Base-by-base conservation (phyloP, 1,140 invertebrate genomes). In the Monochamus saltuarius region DNA sequence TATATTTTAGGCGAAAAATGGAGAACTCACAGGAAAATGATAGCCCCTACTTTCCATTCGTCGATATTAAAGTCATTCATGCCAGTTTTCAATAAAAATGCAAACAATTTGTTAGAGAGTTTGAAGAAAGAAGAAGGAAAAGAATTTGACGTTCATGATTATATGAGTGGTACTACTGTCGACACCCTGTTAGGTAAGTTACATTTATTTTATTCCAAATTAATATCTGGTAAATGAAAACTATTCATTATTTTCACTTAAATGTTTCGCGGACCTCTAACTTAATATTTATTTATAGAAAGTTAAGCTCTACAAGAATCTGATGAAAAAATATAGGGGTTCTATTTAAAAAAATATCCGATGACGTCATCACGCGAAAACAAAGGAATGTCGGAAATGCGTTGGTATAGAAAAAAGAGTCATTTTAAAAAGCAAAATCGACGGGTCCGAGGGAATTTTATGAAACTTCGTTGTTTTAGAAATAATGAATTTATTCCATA, bases 1-100 rank as follows among this genome's bases (percentile, higher is more conserved):
- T n/a, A n/a, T n/a, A n/a, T n/a, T n/a, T n/a, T 45, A 87, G 91
- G 90, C 39, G 75, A 78, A 9, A 92, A 92, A 77, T 97, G 94
- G 92, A 84, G 85, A 45, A 68, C 74, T 0, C 79, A 91, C n/a
- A 80, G 94, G 11, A 96, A 95, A 78, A 84, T 97, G 70, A 88
- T 98, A 45, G 95, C 94, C 0, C 95, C 95, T 0, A 90, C 94
- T 0, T 98, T 98, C 77, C 94, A 98, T 74, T 86, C 94, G 68
- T 91, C 89, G 61, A 91, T 97, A 42, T 77, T 98, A 2, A 92
- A 96, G 72, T 89, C 91, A 17, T 97, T 97, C 70, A 78, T 97
- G 2, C 84, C 86, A 0, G 81, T 92, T 0, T 97, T 98, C 75
- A 95, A 95, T 54, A 82, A 90, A 45, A 94, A 98, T 71, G 87